Conservation (phyloP, 1,140 invertebrate species). For the Ganaspis sp. region DNA sequence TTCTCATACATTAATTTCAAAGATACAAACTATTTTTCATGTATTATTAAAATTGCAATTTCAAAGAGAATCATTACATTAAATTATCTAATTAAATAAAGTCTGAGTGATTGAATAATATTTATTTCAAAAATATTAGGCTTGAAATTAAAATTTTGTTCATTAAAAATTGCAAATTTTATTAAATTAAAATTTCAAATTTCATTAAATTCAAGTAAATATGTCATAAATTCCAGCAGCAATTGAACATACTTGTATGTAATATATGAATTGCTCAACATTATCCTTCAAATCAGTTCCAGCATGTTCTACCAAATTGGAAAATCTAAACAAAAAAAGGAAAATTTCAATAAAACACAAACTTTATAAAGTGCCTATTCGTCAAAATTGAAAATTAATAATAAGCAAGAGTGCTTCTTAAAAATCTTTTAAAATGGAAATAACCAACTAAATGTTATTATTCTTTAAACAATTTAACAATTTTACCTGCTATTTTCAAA, state of each 20-base stretch:
- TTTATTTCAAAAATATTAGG: not conserved
- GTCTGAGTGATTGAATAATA: not conserved
- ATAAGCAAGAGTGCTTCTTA: too few relatives aligned
- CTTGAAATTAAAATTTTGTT: too few relatives aligned
- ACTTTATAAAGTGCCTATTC: slow-evolving; percentile 5
- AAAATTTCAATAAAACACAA: not conserved
- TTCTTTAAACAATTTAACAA: slow-evolving; percentile 29
- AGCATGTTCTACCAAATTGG: slow-evolving; percentile 77
- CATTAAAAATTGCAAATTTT: too few relatives aligned
- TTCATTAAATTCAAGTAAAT: too few relatives aligned
- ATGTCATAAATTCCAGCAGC: too few relatives aligned
- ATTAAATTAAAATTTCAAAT: too few relatives aligned
- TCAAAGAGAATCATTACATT: not conserved
- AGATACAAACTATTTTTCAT: too few relatives aligned
- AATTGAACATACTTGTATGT: slow-evolving; percentile 73
- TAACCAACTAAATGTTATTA: too few relatives aligned
- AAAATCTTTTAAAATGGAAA: too few relatives aligned
- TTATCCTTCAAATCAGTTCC: slow-evolving; percentile 77
- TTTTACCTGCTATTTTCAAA: slow-evolving; percentile 72
- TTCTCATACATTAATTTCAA: too few relatives aligned
- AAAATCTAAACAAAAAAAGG: slow-evolving; percentile 74
- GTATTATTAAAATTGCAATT: not conserved
- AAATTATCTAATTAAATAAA: too few relatives aligned
- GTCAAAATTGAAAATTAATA: too few relatives aligned
- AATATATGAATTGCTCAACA: slow-evolving; percentile 77